phyloP scores from a whole-genome alignment of 2,797 vertebrate species.

The Rhinoraja longicauda region DNA sequence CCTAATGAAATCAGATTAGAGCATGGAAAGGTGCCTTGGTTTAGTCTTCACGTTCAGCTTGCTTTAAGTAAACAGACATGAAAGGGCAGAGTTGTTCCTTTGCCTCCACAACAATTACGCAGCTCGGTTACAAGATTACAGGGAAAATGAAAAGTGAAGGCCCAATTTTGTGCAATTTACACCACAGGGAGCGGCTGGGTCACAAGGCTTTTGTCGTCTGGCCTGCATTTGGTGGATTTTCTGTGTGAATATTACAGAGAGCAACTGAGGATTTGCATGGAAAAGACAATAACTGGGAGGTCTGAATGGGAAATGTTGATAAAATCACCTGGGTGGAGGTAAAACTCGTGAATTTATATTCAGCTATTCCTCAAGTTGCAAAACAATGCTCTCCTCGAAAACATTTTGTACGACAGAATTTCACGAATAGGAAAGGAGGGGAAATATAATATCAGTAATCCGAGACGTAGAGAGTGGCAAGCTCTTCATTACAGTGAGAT shows the following conservation, averaged over 20 bases:
- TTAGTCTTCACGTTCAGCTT: conserved; percentile 55
- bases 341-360: background rate
- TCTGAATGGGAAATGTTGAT: background rate
- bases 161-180: conserved; percentile 2
- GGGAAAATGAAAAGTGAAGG: conserved; percentile 31
- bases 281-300: background rate
- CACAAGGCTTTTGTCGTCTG: background rate
- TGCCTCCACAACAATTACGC: conserved; percentile 18
- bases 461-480: too few relatives aligned
- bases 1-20: conserved; percentile 62
- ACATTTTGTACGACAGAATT: too few relatives aligned
- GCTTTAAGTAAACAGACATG: conserved; percentile 28
- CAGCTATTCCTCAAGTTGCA: background rate
- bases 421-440: too few relatives aligned
- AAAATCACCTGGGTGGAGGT: background rate
- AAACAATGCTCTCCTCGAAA: background rate
- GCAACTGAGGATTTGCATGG: background rate
- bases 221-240: background rate
- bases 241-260: background rate
- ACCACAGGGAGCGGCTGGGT: background rate
- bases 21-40: conserved; percentile 59
- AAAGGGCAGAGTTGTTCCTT: background rate
- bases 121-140: background rate
- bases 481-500: background rate
- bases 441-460: too few relatives aligned